Percentiles rank a stretch among this genome's conserved stretches.
These are phyloP conservation scores for Wiebesia pumilae DNA, from an alignment of 1,140 invertebrate genomes.

Conservation along the genomic window DNA sequence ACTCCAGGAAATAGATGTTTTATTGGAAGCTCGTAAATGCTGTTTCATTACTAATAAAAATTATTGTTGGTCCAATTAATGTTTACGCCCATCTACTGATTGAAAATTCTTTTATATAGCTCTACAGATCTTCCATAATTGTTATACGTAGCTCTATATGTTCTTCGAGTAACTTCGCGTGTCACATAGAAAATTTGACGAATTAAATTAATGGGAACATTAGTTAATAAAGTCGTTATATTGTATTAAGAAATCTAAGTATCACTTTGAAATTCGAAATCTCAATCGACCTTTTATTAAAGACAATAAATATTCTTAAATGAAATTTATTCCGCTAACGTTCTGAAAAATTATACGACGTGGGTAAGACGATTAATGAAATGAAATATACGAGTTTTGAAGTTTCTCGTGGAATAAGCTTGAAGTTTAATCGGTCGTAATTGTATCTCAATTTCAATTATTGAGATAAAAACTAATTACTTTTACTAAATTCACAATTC, in stretches of 20 bases:
- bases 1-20: too few species aligned
- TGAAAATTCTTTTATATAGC: neutral
- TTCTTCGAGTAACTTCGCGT: neutral
- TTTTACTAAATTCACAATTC: neutral
- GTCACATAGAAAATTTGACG: neutral
- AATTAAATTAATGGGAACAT: neutral
- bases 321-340: neutral
- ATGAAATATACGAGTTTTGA: neutral
- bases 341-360: neutral
- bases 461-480: neutral
- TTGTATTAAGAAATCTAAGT: neutral
- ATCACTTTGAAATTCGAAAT: neutral
- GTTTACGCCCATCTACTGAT: neutral
- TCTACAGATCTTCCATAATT: too few species aligned
- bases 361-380: neutral
- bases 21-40: too few species aligned
- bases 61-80: too few species aligned
- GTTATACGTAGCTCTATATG: too few species aligned
- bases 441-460: neutral
- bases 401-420: too few species aligned
- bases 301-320: neutral
- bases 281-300: neutral
- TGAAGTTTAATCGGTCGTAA: neutral
- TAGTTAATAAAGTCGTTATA: neutral
- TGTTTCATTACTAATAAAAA: too few species aligned